Conservation (phyloP, 2,113 vertebrate species). For the Choloepus hoffmanni region DNA sequence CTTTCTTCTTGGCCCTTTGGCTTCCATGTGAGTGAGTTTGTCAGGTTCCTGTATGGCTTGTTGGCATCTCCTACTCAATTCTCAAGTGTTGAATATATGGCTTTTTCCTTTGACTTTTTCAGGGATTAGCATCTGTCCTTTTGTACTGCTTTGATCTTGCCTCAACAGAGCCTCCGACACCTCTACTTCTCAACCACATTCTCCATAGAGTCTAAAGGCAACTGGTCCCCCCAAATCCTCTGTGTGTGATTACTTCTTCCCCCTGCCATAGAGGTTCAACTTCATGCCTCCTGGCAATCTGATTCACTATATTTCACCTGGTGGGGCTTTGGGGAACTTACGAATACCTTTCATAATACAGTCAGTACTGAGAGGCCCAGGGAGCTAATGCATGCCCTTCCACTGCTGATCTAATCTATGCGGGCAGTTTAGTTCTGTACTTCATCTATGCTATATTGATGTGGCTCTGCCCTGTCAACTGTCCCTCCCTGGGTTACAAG, state of each 20-base stretch:
- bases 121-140: neutral
- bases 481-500: neutral
- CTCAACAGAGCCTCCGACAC: neutral
- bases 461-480: neutral
- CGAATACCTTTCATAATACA: neutral
- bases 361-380: neutral
- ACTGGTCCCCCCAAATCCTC: neutral
- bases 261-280: rapidly evolving
- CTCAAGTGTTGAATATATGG: neutral
- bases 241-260: neutral
- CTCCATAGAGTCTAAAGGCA: neutral
- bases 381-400: neutral
- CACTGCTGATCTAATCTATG: neutral
- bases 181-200: neutral
- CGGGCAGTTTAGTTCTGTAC: neutral
- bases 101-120: neutral
- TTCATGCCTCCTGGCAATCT: neutral
- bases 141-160: neutral
- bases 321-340: neutral
- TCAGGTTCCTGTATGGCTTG: neutral
- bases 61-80: neutral
- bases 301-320: neutral
- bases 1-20: neutral
- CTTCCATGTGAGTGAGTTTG: neutral
- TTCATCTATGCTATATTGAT: neutral